Base-by-base conservation (phyloP, 2,113 vertebrate genomes). In the Excalfactoria chinensis region DNA sequence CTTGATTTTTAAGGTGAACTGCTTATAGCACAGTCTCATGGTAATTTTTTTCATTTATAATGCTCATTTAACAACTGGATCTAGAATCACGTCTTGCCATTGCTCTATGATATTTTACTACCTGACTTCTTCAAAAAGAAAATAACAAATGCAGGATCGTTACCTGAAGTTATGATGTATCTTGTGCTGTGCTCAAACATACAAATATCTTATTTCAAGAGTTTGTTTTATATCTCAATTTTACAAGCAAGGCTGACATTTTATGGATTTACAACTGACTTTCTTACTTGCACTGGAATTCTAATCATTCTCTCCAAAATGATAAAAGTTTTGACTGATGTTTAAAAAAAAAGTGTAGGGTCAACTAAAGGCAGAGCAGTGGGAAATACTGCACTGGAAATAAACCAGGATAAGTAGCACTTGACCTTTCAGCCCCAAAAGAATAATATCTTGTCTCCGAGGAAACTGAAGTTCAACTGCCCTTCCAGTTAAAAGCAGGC, bases 381-480 rank as follows among this genome's bases (percentile, higher is more conserved):
- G 73, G 30, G 46, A 92, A 93, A 92, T 67, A 79, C 67, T 82
- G 43, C 53, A 90, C 67, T 89, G 37, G 92, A 95, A 84, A 95
- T 78, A 95, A 96, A 93, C 67, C 90, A 96, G 95, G 59, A 87
- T 68, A 86, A 44, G 70, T 81, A 84, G 49, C 46, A 86, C 48
- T 12, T 84, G 92, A 91, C 86, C 88, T 3, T 90, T 44, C 44
- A 66, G 40, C 16, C 67, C 73, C 7, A 4, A 11, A 1, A 43
- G 66, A 90, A 73, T 56, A 74, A 94, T 55, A 81, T 87, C 41
- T 40, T 76, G 59, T 86, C 76, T 86, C 71, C 53, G 49, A 89
- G 76, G 72, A 64, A 92, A 63, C 23, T 35, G 8, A 78, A 84
- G 41, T 44, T 93, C 70, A 90, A 15, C 5, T 60, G n/a, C 13